Conservation (phyloP, 2,888 invertebrate species). For the Sussaba pulchella region DNA sequence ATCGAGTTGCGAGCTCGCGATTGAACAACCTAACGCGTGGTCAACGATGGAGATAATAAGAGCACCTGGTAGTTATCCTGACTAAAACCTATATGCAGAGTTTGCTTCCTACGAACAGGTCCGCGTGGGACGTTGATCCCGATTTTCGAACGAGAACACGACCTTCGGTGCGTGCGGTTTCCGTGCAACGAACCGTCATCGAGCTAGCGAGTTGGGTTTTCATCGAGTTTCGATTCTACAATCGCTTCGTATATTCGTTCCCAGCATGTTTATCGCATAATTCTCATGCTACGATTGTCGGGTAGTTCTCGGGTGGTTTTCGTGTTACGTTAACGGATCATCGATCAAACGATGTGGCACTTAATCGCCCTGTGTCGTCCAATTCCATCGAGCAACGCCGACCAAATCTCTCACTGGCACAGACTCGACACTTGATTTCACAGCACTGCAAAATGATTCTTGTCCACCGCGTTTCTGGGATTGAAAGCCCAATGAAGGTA, state of each 20-base stretch:
- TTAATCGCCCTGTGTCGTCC: neutral
- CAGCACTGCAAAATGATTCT: no score
- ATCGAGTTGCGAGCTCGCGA: neutral
- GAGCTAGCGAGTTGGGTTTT: conserved; percentile 14
- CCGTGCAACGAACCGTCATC: conserved; percentile 48
- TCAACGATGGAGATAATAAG: conserved; percentile 38
- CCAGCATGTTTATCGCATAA: neutral
- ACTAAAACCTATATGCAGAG: conserved; percentile 34
- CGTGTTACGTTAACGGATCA: conserved; percentile 11
- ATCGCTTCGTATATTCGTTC: no score
- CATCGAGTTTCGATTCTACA: conserved; percentile 12
- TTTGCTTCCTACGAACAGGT: conserved; percentile 72
- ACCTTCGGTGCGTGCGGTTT: conserved; percentile 69
- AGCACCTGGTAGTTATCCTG: conserved; percentile 69
- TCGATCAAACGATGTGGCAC: conserved; percentile 8
- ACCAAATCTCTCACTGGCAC: neutral
- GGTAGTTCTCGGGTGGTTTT: no score
- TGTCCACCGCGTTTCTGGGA: neutral
- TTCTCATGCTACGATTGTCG: conserved; percentile 1
- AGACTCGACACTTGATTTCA: neutral
- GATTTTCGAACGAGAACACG: conserved; percentile 74
- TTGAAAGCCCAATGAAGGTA: no score
- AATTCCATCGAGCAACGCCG: neutral
- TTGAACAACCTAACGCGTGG: conserved; percentile 3
- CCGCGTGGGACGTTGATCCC: conserved; percentile 69